Evolutionary conservation across 2,113 vertebrate genomes (phyloP), one percentile per base, ranked within the genome.

Genomic region (Lates calcarifer): DNA sequence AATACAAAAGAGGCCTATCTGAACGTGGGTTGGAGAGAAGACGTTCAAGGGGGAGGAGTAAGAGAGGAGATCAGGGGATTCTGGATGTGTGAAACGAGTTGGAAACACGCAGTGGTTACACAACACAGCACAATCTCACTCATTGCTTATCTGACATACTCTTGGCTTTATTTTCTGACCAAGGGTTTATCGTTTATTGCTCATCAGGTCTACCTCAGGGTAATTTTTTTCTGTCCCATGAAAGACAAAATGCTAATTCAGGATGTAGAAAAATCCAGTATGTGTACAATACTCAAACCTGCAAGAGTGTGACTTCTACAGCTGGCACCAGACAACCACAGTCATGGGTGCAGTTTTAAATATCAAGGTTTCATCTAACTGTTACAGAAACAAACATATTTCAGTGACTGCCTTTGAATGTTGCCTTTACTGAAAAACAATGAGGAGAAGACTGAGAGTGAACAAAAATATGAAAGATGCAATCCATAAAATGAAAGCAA

Each of bases 1-100:
- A 87, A 82, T 74, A 69, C 85, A 77, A 71, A 58, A 49, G 37
- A 74, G 29, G 60, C 39, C 74, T 60, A 49, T 65, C 66, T 60
- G 69, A 77, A 61, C 2, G 8, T 28, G 35, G 39, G 61, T 13
- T 33, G 51, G 3, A 33, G 29, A 71, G 72, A 61, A 64, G 33
- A 77, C 4, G 28, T 67, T 47, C n/a, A 20, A 58, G 65, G 60
- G 61, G 53, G 77, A 81, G 72, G 39, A 61, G 75, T 63, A 15
- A n/a, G 72, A 72, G 70, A 49, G 33, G 61, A 82, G 72, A 74
- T 79, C 31, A 61, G 41, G 65, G 56, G 53, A 41, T 70, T 66
- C 14, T 60, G 70, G 64, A 74, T 63, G 63, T 74, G 74, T 57
- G 61, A 81, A 82, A 71, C 20, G 3, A 79, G 43, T 29, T 77